Evolutionary conservation across 2,888 invertebrate genomes (phyloP), one percentile per base, ranked within the genome.

Genomic region (Philereme transversata): DNA sequence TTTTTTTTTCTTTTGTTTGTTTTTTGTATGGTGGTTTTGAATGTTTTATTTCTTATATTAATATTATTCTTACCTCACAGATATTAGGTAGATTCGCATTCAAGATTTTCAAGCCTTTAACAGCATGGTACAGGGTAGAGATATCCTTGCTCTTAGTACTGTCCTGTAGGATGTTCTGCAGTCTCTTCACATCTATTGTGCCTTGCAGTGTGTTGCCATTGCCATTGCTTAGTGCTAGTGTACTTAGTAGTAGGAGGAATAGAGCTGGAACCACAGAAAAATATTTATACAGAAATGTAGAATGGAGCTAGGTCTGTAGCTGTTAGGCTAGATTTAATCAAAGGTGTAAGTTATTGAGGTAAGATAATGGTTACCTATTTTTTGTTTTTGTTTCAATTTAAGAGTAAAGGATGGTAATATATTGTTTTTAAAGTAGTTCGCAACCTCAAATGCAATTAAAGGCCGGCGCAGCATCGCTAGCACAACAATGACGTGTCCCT

Each of bases 61-160:
- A 5, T 40, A 8, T 7, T 40, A 22, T 45, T 5, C 45, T 45
- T 83, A 96, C 96, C 84, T 94, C 84, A 90, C 95, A 93, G 78
- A 94, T 77, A 77, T 93, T 89, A 44, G 92, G 94, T 62, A 96
- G 82, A 9, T 93, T 83, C 69, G 94, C 93, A 72, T 94, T 95
- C 2, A 97, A 88, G 49, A 95, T 86, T 70, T 94, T 95, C 58
- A 95, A 93, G 50, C 97, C 98, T 57, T 95, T 92, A 0, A 95
- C 93, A 4, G 96, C 95, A 89, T 96, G 96, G 81, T 97, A 96
- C 38, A 96, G 84, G 4, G 94, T 87, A 57, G 94, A 87, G 49
- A 96, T 77, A 79, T 97, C 96, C 69, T 93, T 93, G 58, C 93
- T 93, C 63, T 86, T 88, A 5, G 93, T 71, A 41, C 93, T 93